Percentiles rank a stretch among this genome's conserved stretches.
phyloP scores from a whole-genome alignment of 2,888 invertebrate species.

The Acanthosepion lycidas region DNA sequence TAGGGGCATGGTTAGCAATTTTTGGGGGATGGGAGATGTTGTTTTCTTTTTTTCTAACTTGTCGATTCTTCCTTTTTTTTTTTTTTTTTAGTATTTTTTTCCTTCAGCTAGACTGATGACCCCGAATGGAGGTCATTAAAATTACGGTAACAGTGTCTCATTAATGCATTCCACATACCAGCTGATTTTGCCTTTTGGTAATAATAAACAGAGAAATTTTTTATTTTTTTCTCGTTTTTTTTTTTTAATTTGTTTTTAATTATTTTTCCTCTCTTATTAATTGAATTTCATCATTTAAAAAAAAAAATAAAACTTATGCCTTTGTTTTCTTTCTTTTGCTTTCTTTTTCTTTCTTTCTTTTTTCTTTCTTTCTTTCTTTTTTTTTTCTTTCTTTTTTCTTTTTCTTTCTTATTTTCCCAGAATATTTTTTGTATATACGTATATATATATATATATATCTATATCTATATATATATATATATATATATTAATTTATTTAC shows the following conservation, averaged over 20 bases:
- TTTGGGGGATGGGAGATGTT: conserved; percentile 14
- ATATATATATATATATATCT: neutral
- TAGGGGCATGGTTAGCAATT: neutral
- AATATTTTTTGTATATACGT: neutral
- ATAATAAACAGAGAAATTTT: neutral
- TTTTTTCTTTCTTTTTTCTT: neutral
- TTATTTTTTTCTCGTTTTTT: neutral
- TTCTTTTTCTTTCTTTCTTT: neutral
- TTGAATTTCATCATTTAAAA: neutral
- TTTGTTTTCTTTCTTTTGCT: neutral
- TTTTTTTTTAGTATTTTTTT: neutral
- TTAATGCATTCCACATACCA: conserved; percentile 42
- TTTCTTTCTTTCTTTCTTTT: no score
- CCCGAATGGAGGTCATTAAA: conserved; percentile 42
- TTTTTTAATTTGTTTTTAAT: neutral
- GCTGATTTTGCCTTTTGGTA: neutral
- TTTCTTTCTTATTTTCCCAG: neutral
- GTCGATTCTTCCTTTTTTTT: neutral
- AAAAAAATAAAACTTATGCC: no score
- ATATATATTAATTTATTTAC: neutral
- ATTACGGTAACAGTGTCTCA: conserved; percentile 42
- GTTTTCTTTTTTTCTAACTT: neutral
- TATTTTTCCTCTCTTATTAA: neutral
- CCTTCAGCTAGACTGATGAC: conserved; percentile 39
- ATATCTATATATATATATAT: neutral